Evolutionary conservation across 1,140 invertebrate species (phyloP).

Genomic region (Teleopsis dalmanni): DNA sequence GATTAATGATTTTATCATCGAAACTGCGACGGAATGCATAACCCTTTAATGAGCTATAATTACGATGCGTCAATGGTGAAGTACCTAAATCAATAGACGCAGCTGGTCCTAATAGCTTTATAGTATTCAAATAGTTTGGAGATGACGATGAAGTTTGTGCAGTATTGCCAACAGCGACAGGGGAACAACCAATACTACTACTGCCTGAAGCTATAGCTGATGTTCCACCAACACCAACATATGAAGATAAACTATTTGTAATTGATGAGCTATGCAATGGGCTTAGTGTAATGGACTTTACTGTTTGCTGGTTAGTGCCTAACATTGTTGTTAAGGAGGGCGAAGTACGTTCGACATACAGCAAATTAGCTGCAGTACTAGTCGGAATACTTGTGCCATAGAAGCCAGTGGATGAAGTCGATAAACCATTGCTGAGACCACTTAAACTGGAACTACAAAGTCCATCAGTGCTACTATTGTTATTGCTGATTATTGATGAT

Average conservation of each 20-base stretch:
- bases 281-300: slow-evolving; percentile 8
- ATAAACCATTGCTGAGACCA: slow-evolving; percentile 18
- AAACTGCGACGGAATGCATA: slow-evolving; percentile 40
- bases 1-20: slow-evolving; percentile 38
- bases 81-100: slow-evolving; percentile 39
- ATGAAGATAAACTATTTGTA: slow-evolving; percentile 1
- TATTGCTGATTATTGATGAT: slow-evolving; percentile 1
- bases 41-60: slow-evolving; percentile 29
- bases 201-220: background rate
- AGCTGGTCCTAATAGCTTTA: slow-evolving; percentile 32
- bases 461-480: slow-evolving; percentile 7
- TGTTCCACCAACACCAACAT: background rate
- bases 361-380: slow-evolving; percentile 3
- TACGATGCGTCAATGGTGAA: slow-evolving; percentile 37
- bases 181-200: background rate
- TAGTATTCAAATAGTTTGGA: slow-evolving; percentile 24
- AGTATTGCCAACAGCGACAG: slow-evolving; percentile 12
- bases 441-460: slow-evolving; percentile 10
- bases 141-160: background rate
- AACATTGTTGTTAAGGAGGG: slow-evolving; percentile 25
- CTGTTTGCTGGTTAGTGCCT: slow-evolving; percentile 6
- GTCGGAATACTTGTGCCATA: background rate
- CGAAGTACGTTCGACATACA: slow-evolving; percentile 16
- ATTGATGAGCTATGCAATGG: slow-evolving; percentile 11
- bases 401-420: slow-evolving; percentile 16